Evolutionary conservation across 2,888 invertebrate species (phyloP).

Genomic region (Melipona beecheii): DNA sequence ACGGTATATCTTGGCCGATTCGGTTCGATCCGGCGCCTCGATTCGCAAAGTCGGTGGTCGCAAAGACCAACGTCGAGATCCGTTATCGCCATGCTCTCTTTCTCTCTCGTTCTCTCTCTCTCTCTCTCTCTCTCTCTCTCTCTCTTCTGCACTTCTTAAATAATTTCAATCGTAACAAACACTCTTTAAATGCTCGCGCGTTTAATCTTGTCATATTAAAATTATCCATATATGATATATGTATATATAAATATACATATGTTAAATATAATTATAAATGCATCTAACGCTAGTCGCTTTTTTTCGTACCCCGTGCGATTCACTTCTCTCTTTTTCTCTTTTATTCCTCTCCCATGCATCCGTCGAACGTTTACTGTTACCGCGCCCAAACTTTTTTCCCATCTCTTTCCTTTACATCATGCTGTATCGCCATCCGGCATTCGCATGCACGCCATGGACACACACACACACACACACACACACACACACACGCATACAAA

Average conservation of each 20-base stretch:
- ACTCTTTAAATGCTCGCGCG: conserved; percentile 70
- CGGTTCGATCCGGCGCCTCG: conserved; percentile 24
- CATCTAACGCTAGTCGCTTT: conserved; percentile 77
- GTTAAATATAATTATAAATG: conserved; percentile 74
- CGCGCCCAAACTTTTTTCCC: conserved; percentile 21
- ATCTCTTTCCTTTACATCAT: background rate
- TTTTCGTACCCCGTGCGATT: conserved; percentile 43
- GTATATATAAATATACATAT: conserved; percentile 58
- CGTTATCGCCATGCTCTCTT: conserved; percentile 36
- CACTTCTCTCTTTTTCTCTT: background rate
- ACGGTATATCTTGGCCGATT: conserved; percentile 67
- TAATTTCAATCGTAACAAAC: conserved; percentile 72
- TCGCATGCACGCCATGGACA: background rate
- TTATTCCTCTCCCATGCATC: background rate
- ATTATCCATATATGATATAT: conserved; percentile 73
- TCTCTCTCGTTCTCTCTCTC: no score
- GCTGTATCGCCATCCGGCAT: conserved; percentile 1
- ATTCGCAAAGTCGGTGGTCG: conserved; percentile 28
- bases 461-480: no score
- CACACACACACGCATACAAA: background rate
- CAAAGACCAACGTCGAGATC: conserved; percentile 40
- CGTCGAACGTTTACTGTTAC: conserved; percentile 15
- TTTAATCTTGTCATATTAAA: conserved; percentile 75
- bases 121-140: background rate
- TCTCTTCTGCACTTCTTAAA: conserved; percentile 57